These are phyloP conservation scores for Salminus brasiliensis DNA, from an alignment of 2,113 vertebrate genomes.

Conservation along the genomic window DNA sequence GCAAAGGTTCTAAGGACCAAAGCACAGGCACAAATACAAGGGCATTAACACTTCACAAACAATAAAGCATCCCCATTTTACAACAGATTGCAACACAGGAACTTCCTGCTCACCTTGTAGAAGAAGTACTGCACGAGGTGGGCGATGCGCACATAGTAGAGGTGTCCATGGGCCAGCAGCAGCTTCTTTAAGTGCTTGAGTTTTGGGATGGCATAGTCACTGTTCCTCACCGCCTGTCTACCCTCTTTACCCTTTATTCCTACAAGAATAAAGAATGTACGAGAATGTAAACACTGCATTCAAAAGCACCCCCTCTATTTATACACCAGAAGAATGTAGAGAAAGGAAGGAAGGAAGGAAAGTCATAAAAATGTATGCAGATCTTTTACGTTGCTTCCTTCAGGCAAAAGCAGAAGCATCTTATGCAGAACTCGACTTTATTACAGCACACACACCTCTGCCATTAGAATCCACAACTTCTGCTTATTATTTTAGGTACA, in stretches of 20 bases:
- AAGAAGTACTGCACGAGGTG: constrained; percentile 99
- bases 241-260: constrained; percentile 98
- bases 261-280: constrained; percentile 60
- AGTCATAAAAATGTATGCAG: background rate
- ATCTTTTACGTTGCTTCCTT: background rate
- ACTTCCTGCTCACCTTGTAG: constrained; percentile 89
- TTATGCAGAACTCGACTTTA: background rate
- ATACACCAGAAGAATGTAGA: background rate
- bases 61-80: background rate
- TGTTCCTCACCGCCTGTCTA: constrained; percentile 94
- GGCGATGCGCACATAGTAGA: constrained; percentile 97
- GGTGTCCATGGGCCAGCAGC: constrained; percentile 92
- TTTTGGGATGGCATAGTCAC: constrained; percentile 96
- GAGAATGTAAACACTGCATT: background rate
- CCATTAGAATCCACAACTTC: too few species aligned
- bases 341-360: background rate
- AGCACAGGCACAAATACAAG: constrained; percentile 46
- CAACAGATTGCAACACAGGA: too few species aligned
- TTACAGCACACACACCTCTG: background rate
- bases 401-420: too few species aligned
- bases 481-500: background rate
- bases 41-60: background rate
- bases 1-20: constrained; percentile 89
- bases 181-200: constrained; percentile 95
- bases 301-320: background rate